Evolutionary conservation across 2,888 invertebrate species (phyloP), one percentile per base, ranked within the genome.

Genomic region (Autographa gamma): DNA sequence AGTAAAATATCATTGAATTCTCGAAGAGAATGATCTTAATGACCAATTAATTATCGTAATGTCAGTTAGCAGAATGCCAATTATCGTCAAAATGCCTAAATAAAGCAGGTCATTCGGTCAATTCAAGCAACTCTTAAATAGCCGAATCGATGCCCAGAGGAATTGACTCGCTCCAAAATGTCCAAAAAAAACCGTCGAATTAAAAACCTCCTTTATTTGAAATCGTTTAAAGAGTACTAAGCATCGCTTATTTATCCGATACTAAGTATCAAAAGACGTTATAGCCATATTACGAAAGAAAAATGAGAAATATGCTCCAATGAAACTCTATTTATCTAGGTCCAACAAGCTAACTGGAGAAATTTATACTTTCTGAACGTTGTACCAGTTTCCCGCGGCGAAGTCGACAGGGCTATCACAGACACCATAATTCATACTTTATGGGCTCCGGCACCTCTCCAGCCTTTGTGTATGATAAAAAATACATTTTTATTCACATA

Each of bases 391-490:
- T 58, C 72, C 72, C 66, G 71, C 67, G 54, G 66, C 38, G 65
- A 77, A 82, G 74, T 77, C 77, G 72, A 73, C 75, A 74, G 58
- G 81, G 73, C 74, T 80, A 81, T 80, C 83, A 69, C n/a, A 19
- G 5, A 58, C 54, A 31, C 75, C 75, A 81, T 81, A 72, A 77
- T 66, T 83, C 74, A 80, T 72, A 66, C 74, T 81, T 83, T 73
- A 81, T 75, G 60, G 71, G 61, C 60, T 5, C 79, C 62, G 66
- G 69, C 66, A 58, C 59, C 60, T 52, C 41, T 56, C 41, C 54
- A 59, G 66, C 63, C 59, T 73, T 77, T 73, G 62, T 76, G 43
- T 72, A 71, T 72, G 81, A 69, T 80, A 81, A 78, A 67, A 77
- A 69, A 80, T 67, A 71, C 54, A 74, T 81, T 71, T 71, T 54